These are phyloP conservation scores for Melanotaenia maccullochi DNA, from an alignment of 2,797 vertebrate genomes.

Conservation along the genomic window DNA sequence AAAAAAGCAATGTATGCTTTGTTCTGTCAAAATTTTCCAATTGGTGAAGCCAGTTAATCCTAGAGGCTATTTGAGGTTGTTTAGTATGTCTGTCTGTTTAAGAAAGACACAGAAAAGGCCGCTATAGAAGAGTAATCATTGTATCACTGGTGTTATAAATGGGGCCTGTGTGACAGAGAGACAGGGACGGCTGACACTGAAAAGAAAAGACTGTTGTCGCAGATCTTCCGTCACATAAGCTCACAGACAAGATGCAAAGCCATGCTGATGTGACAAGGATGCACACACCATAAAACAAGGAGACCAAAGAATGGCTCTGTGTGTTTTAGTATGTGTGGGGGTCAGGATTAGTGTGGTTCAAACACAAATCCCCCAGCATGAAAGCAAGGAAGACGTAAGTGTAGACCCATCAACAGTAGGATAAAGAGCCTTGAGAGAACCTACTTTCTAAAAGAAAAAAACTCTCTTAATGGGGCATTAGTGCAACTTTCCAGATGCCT, in stretches of 20 bases:
- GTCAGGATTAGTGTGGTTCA: slow-evolving; percentile 38
- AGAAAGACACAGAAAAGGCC: slow-evolving; percentile 1
- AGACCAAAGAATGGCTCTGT: slow-evolving; percentile 37
- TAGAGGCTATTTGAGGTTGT: slow-evolving; percentile 16
- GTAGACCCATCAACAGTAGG: slow-evolving; percentile 22
- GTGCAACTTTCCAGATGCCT: slow-evolving; percentile 36
- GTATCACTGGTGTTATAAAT: slow-evolving; percentile 71
- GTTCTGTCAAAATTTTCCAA: slow-evolving; percentile 9
- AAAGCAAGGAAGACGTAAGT: slow-evolving; percentile 34
- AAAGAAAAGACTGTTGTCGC: slow-evolving; percentile 77
- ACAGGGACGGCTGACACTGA: slow-evolving; percentile 79
- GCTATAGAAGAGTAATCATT: slow-evolving; percentile 71
- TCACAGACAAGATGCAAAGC: slow-evolving; percentile 63
- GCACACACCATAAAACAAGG: slow-evolving; percentile 36
- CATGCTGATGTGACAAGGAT: slow-evolving; percentile 61
- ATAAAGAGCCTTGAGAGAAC: slow-evolving; percentile 24
- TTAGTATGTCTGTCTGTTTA: slow-evolving; percentile 39
- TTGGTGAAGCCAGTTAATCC: slow-evolving; percentile 14
- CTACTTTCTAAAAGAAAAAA: slow-evolving; percentile 30
- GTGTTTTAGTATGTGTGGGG: slow-evolving; percentile 17
- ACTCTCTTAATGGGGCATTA: slow-evolving; percentile 25
- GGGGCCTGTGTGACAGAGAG: slow-evolving; percentile 72
- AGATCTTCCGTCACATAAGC: slow-evolving; percentile 67
- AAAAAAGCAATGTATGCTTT: not conserved
- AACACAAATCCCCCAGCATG: slow-evolving; percentile 35